Base-by-base conservation (phyloP, 2,888 invertebrate genomes). In the Drosophila lacicola region DNA sequence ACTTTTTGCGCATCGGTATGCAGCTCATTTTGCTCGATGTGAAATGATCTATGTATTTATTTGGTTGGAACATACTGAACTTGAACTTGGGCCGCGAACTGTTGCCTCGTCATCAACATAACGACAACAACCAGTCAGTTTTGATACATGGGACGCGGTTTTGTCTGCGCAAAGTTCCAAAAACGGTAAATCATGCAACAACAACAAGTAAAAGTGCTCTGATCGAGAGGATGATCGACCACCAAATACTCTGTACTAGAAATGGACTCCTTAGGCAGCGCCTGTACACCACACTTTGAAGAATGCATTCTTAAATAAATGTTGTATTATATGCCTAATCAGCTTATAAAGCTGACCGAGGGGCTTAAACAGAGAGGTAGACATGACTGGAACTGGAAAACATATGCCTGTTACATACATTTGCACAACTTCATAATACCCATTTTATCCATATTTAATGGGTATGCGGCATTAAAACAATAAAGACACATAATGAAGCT, bases 151-250 rank as follows among this genome's bases (percentile, higher is more conserved):
- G 13, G 44, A 41, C 19, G 39, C 44, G 33, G 14, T 49, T 58
- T 56, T 54, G 62, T 51, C 21, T 39, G 46, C 17, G 21, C 33
- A 25, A 36, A 36, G 19, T 39, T 42, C 13, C 39, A 80, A 86
- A 86, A 83, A 86, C 81, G 68, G 84, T 82, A 85, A 82, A 82
- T 82, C 80, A 85, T 75, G 50, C 61, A 39, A 36, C 6, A 55
- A 36, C 11, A 69, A 44, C 44, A 44, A 11, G 21, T n/a, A 2
- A 11, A 14, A 14, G 14, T 8, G 21, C 8, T 14, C 10, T 11
- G 11, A 21, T 4, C 11, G 36, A 17, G 2, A 13, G 25, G 6
- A 2, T 13, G 36, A 14, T 17, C 5, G 13, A 25, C 25, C 9
- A 5, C 1, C 2, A 17, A 4, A 36, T 55, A 17, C 36, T 17